Base-by-base conservation (phyloP, 2,888 invertebrate species). In the Drosophila algonquin region DNA sequence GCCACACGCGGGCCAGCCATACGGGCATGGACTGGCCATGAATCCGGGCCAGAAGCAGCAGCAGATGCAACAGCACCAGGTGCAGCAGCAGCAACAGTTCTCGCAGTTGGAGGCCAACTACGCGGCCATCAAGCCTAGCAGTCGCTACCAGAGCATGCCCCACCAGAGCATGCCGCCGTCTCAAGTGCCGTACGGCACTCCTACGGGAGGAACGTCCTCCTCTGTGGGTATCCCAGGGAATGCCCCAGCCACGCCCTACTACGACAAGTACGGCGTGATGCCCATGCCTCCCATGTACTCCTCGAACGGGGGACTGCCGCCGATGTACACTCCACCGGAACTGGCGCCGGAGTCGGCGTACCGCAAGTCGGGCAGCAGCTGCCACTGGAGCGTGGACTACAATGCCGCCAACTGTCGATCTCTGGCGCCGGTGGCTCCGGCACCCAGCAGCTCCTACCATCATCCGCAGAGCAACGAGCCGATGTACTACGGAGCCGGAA, bases 311-410 rank as follows among this genome's bases (percentile, higher is more conserved):
- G 58, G 58, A 1, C 60, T 80, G 0, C 81, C 79, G 4, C 70
- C 89, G 16, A 77, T 86, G 45, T 88, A 88, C 55, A 78, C 74
- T 52, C 69, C 88, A 44, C 75, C 79, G 27, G 85, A 84, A 8
- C 21, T 83, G 48, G 50, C 54, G 2, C 59, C 76, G 0, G 79
- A 81, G 7, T 51, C 76, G 1, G 76, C 63, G 0, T 89, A 89
- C 59, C 79, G 90, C 16, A 90, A 90, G 51, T 45, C 85, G 0
- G 57, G 69, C 2, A 80, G 21, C 16, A 65, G 67, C 1, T 90
- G 87, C 63, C 89, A 86, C 45, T 90, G 90, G 91, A 83, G 73
- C 58, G 74, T 87, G 50, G 89, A 89, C n/a, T 87, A 84, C 63
- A 68, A 82, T 60, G 58, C 79, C 24, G 82, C 79, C 53, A 90